Base-by-base conservation (phyloP, 2,113 vertebrate species). In the Zingel zingel region DNA sequence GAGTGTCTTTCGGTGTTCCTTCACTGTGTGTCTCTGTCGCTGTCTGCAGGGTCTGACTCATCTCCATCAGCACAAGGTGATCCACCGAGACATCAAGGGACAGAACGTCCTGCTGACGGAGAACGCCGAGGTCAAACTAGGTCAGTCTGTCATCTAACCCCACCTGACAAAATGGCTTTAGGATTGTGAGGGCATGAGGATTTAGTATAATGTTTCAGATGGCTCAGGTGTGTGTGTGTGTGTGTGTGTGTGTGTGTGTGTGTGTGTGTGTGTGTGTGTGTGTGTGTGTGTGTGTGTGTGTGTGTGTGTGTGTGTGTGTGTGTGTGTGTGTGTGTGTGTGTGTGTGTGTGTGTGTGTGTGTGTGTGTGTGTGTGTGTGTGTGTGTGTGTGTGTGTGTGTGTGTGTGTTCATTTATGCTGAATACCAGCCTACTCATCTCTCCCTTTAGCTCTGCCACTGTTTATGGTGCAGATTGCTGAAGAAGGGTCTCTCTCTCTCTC, bases 71-170 rank as follows among this genome's bases (percentile, higher is more conserved):
- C 96, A 98, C 94, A 98, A 97, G 85, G 97, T 98, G 89, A 98
- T 98, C 91, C 97, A 98, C 93, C 88, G 97, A 82, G 97, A 98
- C 94, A 98, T 98, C 94, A 98, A 98, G 88, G 97, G 97, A 30
- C 97, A 98, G 90, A 98, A 98, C 0, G 97, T 98, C 66, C 94
- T 98, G 82, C 95, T 98, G 90, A 98, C 97, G 0, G 96, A 98
- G 92, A 96, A 97, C 1, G 97, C 97, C 0, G 97, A 98, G 87
- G 97, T 98, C 88, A 98, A 98, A 89, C 94, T 98, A 82, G 97
- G 97, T 98, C 87, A 81, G 96, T 72, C 70, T 39, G 30, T 77
- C 79, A 70, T 62, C 71, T 57, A 74, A 83, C 69, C 66, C 56
- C 67, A 13, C 79, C 66, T 71, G 58, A 74, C 81, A 54, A 76